phyloP scores from a whole-genome alignment of 2,888 invertebrate species.

The Drosophila tripunctata region DNA sequence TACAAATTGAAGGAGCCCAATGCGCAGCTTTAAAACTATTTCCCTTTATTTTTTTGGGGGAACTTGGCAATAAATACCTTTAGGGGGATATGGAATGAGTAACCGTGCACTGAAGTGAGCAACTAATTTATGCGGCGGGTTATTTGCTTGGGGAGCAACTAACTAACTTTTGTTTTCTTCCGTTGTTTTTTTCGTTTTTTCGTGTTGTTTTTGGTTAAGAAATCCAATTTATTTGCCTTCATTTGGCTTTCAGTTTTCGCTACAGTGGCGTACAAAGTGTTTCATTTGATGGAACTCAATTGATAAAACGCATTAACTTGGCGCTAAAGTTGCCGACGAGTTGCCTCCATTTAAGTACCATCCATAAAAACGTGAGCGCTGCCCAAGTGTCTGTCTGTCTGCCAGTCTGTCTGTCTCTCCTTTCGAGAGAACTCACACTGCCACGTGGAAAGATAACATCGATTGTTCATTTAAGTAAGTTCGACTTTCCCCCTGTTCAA shows the following conservation, averaged over 20 bases:
- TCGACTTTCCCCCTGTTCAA: conserved; percentile 15
- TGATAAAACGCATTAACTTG: conserved; percentile 78
- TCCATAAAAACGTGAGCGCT: conserved; percentile 56
- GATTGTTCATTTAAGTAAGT: conserved; percentile 66
- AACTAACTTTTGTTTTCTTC: conserved; percentile 60
- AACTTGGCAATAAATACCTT: conserved; percentile 26
- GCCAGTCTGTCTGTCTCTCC: too few species aligned
- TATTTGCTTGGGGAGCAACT: conserved; percentile 36
- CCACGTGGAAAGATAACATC: conserved; percentile 54
- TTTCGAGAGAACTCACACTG: not conserved
- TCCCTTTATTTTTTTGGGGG: not conserved
- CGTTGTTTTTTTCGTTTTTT: not conserved
- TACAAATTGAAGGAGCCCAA: too few species aligned
- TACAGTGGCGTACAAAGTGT: conserved; percentile 61
- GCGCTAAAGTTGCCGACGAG: conserved; percentile 58
- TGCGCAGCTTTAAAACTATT: conserved; percentile 21
- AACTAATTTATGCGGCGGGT: conserved; percentile 55
- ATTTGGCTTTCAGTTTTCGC: conserved; percentile 44
- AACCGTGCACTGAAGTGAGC: conserved; percentile 13
- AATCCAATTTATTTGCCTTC: conserved; percentile 74
- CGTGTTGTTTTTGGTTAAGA: conserved; percentile 3
- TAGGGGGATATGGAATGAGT: conserved; percentile 10
- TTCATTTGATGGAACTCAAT: conserved; percentile 76
- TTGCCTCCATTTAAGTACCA: conserved; percentile 35
- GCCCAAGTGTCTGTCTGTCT: conserved; percentile 16